Evolutionary conservation across 2,888 invertebrate species (phyloP).

Genomic region (Microctonus brassicae): DNA sequence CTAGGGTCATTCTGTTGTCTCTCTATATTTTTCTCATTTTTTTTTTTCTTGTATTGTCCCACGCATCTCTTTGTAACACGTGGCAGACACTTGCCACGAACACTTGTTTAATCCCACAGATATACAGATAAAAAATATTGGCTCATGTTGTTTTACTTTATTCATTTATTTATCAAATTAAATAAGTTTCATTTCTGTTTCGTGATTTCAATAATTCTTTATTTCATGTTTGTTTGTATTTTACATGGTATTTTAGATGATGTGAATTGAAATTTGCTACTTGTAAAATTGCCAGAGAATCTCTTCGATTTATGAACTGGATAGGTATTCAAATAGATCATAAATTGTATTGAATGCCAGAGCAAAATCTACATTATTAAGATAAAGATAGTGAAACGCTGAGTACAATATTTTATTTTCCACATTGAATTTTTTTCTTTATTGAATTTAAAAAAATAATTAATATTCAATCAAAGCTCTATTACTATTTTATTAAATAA

Average conservation of each 20-base stretch:
- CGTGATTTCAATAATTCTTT: background rate
- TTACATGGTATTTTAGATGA: background rate
- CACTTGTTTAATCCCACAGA: slow-evolving; percentile 11
- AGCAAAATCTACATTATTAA: background rate
- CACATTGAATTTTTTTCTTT: too few relatives aligned
- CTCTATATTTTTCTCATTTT: slow-evolving; percentile 5
- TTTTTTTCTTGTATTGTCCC: background rate
- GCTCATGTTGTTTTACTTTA: too few relatives aligned
- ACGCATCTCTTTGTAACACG: slow-evolving; percentile 26
- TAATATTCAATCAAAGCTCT: too few relatives aligned
- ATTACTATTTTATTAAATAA: too few relatives aligned
- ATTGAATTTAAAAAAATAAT: too few relatives aligned
- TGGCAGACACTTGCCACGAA: slow-evolving; percentile 19
- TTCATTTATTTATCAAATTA: too few relatives aligned
- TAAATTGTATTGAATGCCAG: slow-evolving; percentile 36
- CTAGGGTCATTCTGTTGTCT: slow-evolving; percentile 16
- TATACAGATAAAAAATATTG: background rate
- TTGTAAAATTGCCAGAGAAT: slow-evolving; percentile 32
- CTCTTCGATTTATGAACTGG: slow-evolving; percentile 49
- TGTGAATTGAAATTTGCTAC: background rate
- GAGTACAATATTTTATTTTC: background rate
- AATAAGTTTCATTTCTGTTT: background rate
- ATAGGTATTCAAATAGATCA: slow-evolving; percentile 54
- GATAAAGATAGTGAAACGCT: background rate
- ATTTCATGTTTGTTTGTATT: background rate